A percentile compares a stretch with the other conserved stretches of the same genome.
These are phyloP conservation scores for Neoseiulus cucumeris DNA, from an alignment of 1,140 invertebrate genomes.

Conservation along the genomic window DNA sequence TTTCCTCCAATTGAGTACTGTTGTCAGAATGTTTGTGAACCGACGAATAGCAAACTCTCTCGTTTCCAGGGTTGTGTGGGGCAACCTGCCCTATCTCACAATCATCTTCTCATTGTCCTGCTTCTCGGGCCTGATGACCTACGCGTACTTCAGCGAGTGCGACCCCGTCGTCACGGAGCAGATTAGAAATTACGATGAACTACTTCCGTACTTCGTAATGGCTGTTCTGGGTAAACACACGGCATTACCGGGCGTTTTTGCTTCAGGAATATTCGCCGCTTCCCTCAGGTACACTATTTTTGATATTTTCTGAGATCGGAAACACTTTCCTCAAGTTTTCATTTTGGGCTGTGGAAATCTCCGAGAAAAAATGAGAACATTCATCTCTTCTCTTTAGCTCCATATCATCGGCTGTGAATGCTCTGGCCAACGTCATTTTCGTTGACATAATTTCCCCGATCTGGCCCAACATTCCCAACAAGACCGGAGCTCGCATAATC, in stretches of 20 bases:
- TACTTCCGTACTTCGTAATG: constrained; percentile 54
- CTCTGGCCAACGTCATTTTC: constrained; percentile 53
- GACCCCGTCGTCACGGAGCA: constrained; percentile 40
- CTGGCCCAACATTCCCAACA: not conserved
- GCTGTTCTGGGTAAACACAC: constrained; percentile 45
- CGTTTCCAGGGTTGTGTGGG: constrained; percentile 32
- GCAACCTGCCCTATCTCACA: constrained; percentile 43
- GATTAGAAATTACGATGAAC: constrained; percentile 33
- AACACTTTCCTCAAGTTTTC: too few relatives aligned
- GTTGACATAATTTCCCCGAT: not conserved
- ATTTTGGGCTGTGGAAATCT: too few relatives aligned
- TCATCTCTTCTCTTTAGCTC: constrained; percentile 35
- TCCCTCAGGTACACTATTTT: constrained; percentile 37
- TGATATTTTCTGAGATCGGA: too few relatives aligned
- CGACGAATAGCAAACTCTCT: too few relatives aligned
- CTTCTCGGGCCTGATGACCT: constrained; percentile 51
- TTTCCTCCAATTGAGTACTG: too few relatives aligned
- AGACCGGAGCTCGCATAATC: constrained; percentile 6
- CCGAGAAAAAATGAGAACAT: too few relatives aligned
- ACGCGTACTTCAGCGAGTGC: constrained; percentile 47
- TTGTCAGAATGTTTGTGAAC: too few relatives aligned
- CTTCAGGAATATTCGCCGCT: constrained; percentile 59
- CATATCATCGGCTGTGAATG: constrained; percentile 61
- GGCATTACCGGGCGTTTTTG: constrained; percentile 54
- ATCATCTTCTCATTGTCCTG: constrained; percentile 39